Conservation (phyloP, 2,888 invertebrate species). For the Micoletzkya japonica region DNA sequence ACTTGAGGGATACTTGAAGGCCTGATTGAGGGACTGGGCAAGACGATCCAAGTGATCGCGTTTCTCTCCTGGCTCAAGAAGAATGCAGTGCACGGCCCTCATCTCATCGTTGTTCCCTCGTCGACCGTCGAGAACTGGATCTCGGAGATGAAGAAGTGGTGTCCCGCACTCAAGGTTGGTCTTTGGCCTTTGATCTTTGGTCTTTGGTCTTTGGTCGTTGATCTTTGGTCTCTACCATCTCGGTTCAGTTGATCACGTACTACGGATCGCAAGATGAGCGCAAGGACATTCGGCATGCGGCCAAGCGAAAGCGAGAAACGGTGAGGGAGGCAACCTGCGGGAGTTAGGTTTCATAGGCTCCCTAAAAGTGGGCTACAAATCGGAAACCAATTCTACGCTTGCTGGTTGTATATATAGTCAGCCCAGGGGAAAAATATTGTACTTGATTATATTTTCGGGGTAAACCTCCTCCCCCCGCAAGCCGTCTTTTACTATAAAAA, state of each 20-base stretch:
- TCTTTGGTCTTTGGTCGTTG: not conserved
- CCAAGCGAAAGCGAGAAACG: constrained; percentile 44
- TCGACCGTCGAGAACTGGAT: constrained; percentile 80
- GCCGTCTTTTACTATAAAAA: too few relatives aligned
- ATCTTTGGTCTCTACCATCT: not conserved
- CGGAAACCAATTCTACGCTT: too few relatives aligned
- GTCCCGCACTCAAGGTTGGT: constrained; percentile 43
- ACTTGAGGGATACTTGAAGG: too few relatives aligned
- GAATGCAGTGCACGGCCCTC: constrained; percentile 74
- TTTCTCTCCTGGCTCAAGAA: constrained; percentile 87
- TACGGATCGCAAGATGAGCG: constrained; percentile 58
- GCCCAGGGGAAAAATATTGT: too few relatives aligned
- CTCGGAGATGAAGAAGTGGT: constrained; percentile 51
- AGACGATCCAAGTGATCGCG: constrained; percentile 90
- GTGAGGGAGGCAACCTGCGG: constrained; percentile 27
- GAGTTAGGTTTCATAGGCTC: not conserved
- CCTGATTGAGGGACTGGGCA: constrained; percentile 82
- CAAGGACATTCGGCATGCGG: constrained; percentile 42
- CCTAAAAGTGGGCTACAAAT: too few relatives aligned
- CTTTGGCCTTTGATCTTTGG: not conserved
- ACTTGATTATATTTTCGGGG: too few relatives aligned
- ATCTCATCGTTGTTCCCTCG: constrained; percentile 92
- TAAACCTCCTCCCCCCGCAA: too few relatives aligned
- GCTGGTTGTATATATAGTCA: too few relatives aligned
- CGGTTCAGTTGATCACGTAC: constrained; percentile 50